phyloP scores from a whole-genome alignment of 2,888 invertebrate genomes.

The Campaea margaritaria region DNA sequence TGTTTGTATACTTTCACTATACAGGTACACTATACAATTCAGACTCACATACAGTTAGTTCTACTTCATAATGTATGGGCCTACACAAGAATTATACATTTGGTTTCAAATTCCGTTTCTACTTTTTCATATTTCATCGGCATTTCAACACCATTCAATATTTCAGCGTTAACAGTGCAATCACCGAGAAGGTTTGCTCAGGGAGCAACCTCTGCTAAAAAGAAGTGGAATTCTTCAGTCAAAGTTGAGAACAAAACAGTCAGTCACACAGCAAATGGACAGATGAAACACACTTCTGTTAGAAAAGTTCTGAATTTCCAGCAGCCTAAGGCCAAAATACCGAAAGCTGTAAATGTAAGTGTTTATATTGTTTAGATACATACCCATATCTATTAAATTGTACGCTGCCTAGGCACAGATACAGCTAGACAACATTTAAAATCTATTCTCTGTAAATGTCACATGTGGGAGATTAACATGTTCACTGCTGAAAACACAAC shows the following conservation, averaged over 20 bases:
- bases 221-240: slow-evolving; percentile 75
- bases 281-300: slow-evolving; percentile 62
- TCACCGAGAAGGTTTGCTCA: slow-evolving; percentile 52
- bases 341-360: slow-evolving; percentile 22
- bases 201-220: slow-evolving; percentile 53
- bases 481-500: too few relatives aligned
- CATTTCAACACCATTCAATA: not conserved
- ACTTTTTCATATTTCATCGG: too few relatives aligned
- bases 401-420: too few relatives aligned
- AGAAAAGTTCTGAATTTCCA: slow-evolving; percentile 75
- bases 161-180: slow-evolving; percentile 60
- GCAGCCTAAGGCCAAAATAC: slow-evolving; percentile 48
- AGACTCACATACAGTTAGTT: too few relatives aligned
- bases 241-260: slow-evolving; percentile 67
- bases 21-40: too few relatives aligned
- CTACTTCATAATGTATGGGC: too few relatives aligned
- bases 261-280: slow-evolving; percentile 63
- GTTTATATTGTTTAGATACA: not conserved
- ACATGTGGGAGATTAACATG: too few relatives aligned
- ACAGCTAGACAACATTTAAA: too few relatives aligned
- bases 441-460: too few relatives aligned
- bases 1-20: too few relatives aligned
- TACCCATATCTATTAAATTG: not conserved
- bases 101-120: too few relatives aligned
- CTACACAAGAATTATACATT: too few relatives aligned